Evolutionary conservation across 1,140 invertebrate species (phyloP).

Genomic region (Stegodyphus dumicola): DNA sequence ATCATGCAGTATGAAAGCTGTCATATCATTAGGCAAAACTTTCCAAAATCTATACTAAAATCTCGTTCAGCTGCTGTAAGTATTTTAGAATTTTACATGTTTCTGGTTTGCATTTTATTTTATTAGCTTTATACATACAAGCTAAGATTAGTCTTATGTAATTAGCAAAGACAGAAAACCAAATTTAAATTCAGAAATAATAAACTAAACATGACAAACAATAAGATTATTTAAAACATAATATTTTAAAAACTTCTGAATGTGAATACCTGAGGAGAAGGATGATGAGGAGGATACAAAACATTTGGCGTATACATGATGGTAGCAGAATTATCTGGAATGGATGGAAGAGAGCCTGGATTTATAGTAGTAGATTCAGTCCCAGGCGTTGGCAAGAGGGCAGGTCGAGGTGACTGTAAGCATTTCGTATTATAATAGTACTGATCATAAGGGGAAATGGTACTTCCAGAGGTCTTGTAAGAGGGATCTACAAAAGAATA

Average conservation of each 20-base stretch:
- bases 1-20: too few species aligned
- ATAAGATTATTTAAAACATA: too few species aligned
- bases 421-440: slow-evolving; percentile 10
- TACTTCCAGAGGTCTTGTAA: not conserved
- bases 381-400: slow-evolving; percentile 19
- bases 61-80: too few species aligned
- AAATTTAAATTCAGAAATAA: too few species aligned
- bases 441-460: not conserved
- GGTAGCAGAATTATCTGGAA: not conserved
- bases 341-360: not conserved
- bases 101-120: too few species aligned
- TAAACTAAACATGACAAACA: too few species aligned
- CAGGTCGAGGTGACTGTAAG: slow-evolving; percentile 1
- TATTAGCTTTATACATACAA: too few species aligned
- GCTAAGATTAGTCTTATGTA: too few species aligned
- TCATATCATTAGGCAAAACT: too few species aligned
- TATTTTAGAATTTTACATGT: too few species aligned
- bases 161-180: too few species aligned
- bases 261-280: slow-evolving; percentile 24
- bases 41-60: too few species aligned
- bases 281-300: not conserved
- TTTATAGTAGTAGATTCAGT: not conserved
- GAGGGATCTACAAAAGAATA: slow-evolving; percentile 9
- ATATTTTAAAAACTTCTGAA: not conserved
- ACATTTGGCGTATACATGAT: slow-evolving; percentile 17